These are phyloP conservation scores for Varroa destructor DNA, from an alignment of 1,140 invertebrate genomes.

Conservation along the genomic window DNA sequence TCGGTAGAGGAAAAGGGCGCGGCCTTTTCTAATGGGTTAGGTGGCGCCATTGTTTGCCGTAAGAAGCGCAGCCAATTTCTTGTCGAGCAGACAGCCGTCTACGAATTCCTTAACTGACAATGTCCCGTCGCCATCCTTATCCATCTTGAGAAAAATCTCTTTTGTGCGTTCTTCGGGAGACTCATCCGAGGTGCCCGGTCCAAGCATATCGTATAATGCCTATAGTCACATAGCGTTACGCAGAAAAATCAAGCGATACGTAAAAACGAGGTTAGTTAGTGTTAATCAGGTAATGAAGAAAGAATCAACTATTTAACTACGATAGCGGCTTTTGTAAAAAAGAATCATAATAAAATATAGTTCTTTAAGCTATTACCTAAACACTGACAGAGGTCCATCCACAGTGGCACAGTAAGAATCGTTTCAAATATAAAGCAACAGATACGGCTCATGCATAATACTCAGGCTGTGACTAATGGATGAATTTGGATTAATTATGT, in stretches of 20 bases:
- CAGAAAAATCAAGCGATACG: constrained; percentile 30
- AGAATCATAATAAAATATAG: no score
- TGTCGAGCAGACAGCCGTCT: constrained; percentile 94
- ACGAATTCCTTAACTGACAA: constrained; percentile 96
- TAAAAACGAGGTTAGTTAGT: neutral
- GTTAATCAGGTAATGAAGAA: neutral
- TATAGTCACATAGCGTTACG: constrained; percentile 44
- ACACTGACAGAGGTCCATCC: no score
- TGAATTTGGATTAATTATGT: no score
- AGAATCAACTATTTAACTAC: no score
- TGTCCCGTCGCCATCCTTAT: constrained; percentile 94
- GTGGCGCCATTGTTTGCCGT: constrained; percentile 32
- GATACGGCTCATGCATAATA: no score
- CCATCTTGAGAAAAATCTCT: constrained; percentile 98
- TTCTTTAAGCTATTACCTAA: no score
- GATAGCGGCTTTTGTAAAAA: no score
- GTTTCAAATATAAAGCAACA: no score
- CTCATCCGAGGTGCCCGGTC: constrained; percentile 45
- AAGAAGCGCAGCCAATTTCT: constrained; percentile 87
- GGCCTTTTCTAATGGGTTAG: no score
- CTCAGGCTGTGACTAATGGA: no score
- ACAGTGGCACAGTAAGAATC: no score
- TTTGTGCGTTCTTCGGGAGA: constrained; percentile 83
- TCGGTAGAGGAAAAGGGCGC: no score
- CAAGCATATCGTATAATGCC: constrained; percentile 98